A percentile compares a stretch with the other conserved stretches of the same genome.
phyloP scores from a whole-genome alignment of 1,140 invertebrate genomes.

The Anastatus disparis region DNA sequence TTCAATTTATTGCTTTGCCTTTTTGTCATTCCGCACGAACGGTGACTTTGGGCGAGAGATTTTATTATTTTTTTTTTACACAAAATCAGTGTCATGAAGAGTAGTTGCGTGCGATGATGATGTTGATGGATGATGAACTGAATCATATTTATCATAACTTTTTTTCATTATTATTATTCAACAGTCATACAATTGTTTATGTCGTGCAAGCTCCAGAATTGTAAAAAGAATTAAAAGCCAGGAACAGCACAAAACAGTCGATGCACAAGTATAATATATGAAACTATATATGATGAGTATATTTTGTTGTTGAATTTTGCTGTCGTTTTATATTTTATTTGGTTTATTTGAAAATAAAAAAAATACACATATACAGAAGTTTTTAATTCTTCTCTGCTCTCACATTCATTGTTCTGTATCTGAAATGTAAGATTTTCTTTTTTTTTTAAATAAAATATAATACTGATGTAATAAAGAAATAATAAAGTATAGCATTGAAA shows the following conservation, averaged over 20 bases:
- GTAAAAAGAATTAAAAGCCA: conserved; percentile 24
- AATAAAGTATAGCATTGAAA: too few species aligned
- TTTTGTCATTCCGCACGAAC: conserved; percentile 19
- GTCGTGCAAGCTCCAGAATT: conserved; percentile 29
- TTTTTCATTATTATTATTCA: neutral
- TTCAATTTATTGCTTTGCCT: neutral
- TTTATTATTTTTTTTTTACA: too few species aligned
- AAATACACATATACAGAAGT: too few species aligned
- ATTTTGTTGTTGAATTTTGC: too few species aligned
- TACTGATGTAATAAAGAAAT: too few species aligned
- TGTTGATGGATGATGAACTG: too few species aligned
- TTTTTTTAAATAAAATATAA: too few species aligned
- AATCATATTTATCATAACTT: too few species aligned
- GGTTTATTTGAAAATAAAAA: too few species aligned
- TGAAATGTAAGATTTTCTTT: neutral
- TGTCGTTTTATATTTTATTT: too few species aligned
- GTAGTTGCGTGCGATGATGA: conserved; percentile 28
- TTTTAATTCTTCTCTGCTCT: neutral
- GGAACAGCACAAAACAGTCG: neutral
- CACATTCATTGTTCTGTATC: neutral
- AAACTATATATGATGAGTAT: too few species aligned
- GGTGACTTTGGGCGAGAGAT: conserved; percentile 20
- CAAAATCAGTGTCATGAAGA: conserved; percentile 19
- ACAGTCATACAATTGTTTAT: conserved; percentile 14
- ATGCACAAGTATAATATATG: neutral